Evolutionary conservation across 2,113 vertebrate species (phyloP), one percentile per base, ranked within the genome.

Genomic region (Coturnix japonica): DNA sequence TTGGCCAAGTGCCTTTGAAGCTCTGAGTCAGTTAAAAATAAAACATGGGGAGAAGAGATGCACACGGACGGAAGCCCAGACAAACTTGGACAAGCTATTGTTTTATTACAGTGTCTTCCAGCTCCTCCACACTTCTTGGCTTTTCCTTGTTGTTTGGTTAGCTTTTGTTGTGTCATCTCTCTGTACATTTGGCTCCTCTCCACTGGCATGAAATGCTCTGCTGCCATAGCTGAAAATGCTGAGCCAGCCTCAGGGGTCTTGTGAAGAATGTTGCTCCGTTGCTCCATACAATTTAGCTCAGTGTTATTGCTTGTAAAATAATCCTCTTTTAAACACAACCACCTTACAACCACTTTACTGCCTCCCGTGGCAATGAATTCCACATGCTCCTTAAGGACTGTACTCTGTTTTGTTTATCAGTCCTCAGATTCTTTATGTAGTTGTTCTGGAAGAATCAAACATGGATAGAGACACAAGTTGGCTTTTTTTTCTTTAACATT

Each of bases 221-320:
- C 81, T 92, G 85, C 64, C 84, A 80, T n/a, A 71, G 56, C 47
- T 87, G 51, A 90, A 95, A 95, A 84, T 33, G 81, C 92, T 93
- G 86, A 95, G 93, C 73, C 85, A 93, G 93, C 70, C 92, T 93
- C 92, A 85, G 64, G 81, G 87, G 94, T 87, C 95, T 92, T 77
- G 64, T 93, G 94, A 91, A 94, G 84, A 92, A 94, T 80, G 78
- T 61, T 89, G 43, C 71, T 92, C 37, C 54, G 26, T 85, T 87
- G 67, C 83, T 93, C 59, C 33, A 60, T 81, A 73, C 86, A 96
- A 93, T 92, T 93, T 91, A 90, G 51, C 64, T 91, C 67, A 80
- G 51, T 76, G 51, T 93, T 94, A 89, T 92, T 91, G 89, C 94
- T 92, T 90, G 89, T 96, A 95, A 96, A 96, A 96, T 94, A 96